Conservation (phyloP, 2,797 vertebrate species). For the Galaxias olidus region DNA sequence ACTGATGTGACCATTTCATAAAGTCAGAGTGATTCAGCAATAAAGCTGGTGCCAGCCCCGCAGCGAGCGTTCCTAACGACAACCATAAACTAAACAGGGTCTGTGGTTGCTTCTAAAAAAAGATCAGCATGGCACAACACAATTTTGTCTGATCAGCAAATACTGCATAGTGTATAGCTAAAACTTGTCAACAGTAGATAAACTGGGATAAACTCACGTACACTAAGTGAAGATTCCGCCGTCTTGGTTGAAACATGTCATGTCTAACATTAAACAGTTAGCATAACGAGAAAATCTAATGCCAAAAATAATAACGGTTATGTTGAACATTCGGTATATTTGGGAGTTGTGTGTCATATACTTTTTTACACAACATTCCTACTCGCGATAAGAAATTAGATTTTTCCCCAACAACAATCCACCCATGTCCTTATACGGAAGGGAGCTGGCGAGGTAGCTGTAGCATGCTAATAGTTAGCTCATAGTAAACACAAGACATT, state of each 20-base stretch:
- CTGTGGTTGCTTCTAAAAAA: too few species aligned
- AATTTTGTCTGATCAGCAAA: background rate
- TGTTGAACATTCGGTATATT: too few species aligned
- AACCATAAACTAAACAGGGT: slow-evolving; percentile 9
- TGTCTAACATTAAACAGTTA: too few species aligned
- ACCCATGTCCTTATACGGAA: slow-evolving; percentile 50
- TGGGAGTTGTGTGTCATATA: too few species aligned
- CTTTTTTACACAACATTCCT: background rate
- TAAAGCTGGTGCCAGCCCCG: slow-evolving; percentile 50
- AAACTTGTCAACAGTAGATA: too few species aligned
- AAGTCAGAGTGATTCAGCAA: slow-evolving; percentile 86
- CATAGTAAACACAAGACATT: slow-evolving; percentile 67
- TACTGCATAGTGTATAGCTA: too few species aligned
- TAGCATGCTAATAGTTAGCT: slow-evolving; percentile 38
- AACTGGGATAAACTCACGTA: too few species aligned
- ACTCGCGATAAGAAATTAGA: background rate
- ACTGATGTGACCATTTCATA: slow-evolving; percentile 64
- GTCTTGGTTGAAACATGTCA: too few species aligned
- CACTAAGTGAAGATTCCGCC: too few species aligned
- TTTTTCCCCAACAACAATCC: slow-evolving; percentile 33
- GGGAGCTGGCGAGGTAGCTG: slow-evolving; percentile 38
- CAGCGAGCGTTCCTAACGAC: slow-evolving; percentile 15
- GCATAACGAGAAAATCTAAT: too few species aligned
- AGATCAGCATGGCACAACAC: too few species aligned
- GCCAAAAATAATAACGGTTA: too few species aligned